Base-by-base conservation (phyloP, 2,797 vertebrate genomes). In the Borostomias antarcticus region DNA sequence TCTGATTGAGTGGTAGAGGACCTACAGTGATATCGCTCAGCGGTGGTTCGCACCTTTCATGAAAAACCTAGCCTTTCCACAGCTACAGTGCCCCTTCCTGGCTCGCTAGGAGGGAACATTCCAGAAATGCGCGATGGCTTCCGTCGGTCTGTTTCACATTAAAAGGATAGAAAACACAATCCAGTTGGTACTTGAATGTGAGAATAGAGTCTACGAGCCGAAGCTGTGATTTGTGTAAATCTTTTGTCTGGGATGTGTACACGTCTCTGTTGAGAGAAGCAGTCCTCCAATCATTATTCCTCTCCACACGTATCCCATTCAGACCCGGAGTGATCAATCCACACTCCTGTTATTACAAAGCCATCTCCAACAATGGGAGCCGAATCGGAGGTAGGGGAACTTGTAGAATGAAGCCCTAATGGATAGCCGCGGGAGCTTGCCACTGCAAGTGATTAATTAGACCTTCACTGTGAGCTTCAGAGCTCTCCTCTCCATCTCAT, bases 361-460 rank as follows among this genome's bases (percentile, higher is more conserved):
- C 82, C 73, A 77, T 86, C 85, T 84, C 66, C 75, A 82, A 90
- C 89, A 91, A 87, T 83, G 70, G 80, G 67, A 83, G 75, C 66
- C 10, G 32, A 73, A 84, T 65, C 72, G 83, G 82, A 82, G 85
- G 81, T 82, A 68, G 71, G 32, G 67, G 77, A 85, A 89, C 80
- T 85, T 85, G 82, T 77, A 85, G 89, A 91, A 89, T 90, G 78
- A 85, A 87, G 87, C 78, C 79, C 80, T 90, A 91, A 91, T 91
- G 90, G 90, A 89, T 87, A 83, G 82, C 87, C 84, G 83, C 82
- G 76, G 84, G 92, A 93, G 93, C 84, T 92, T 93, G 94, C 93
- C 93, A 95, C 81, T 79, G 50, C 68, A 86, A 82, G 86, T 94
- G 94, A 96, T 96, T 97, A 96, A 98, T 96, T 95, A 92, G 88